Evolutionary conservation across 2,888 invertebrate genomes (phyloP), one percentile per base, ranked within the genome.

Genomic region (Alcis repandata): DNA sequence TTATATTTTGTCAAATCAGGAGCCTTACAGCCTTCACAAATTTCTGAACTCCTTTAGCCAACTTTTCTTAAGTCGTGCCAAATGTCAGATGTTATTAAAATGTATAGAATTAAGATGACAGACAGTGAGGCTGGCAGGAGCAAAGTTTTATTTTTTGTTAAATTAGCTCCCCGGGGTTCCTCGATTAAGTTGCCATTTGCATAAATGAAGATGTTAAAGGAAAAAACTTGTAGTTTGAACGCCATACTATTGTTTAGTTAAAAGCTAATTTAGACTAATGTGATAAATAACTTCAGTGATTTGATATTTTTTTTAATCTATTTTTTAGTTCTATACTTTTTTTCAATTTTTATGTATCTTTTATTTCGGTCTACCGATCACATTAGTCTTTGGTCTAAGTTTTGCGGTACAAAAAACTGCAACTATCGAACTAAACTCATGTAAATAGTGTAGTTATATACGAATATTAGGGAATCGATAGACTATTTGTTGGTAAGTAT

Each of bases 11-110:
- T 48, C 40, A 17, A 46, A 27, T 48, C 38, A 27, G 15, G 8
- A 40, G 22, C 48, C 48, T 51, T 19, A 19, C 6, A 9, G 10
- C 13, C 2, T 11, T 41, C 10, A 11, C 8, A 52, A 32, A 41
- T 20, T 59, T 51, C 20, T 32, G 20, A 59, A 52, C 27, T 66
- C 72, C 58, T 70, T 77, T 68, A 72, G 74, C 69, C 79, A 83
- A 81, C 80, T 60, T 60, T 53, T 45, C 20, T 15, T 17, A 46
- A 53, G 49, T 63, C 57, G 68, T 63, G 65, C 62, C 53, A 67
- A 68, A 59, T 56, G 19, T 59, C 45, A 48, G 41, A 38, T 45
- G 54, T 49, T 11, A 59, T 59, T 49, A 56, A 49, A 51, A 49
- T 40, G 40, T 49, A 17, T 49, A 15, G 15, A 57, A 7, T 48